Percentiles rank a stretch among this genome's conserved stretches.
Evolutionary conservation across 2,888 invertebrate genomes (phyloP).

Genomic region (Drosophila parthenogenetica): DNA sequence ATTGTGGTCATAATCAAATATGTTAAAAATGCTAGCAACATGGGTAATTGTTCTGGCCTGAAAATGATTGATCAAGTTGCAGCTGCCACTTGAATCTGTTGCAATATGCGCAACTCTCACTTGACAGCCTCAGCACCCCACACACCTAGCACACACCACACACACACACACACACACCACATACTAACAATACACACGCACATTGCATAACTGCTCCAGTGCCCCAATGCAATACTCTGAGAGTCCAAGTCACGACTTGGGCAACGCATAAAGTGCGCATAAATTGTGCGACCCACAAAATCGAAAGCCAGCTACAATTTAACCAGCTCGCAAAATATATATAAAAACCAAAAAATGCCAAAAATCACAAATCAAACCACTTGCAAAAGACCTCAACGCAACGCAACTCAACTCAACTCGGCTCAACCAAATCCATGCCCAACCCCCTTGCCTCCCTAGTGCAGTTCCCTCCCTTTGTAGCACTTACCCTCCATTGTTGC

Average conservation of each 20-base stretch:
- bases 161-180: slow-evolving; percentile 14
- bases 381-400: slow-evolving; percentile 43
- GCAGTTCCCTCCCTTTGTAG: slow-evolving; percentile 6
- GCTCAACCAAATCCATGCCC: neutral
- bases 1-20: slow-evolving; percentile 27
- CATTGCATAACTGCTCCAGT: slow-evolving; percentile 48
- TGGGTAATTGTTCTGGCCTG: slow-evolving; percentile 50
- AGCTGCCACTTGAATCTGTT: slow-evolving; percentile 41
- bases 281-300: slow-evolving; percentile 77
- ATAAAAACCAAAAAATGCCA: slow-evolving; percentile 26
- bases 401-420: neutral
- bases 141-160: slow-evolving; percentile 5
- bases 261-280: slow-evolving; percentile 73
- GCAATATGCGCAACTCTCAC: slow-evolving; percentile 58
- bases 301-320: slow-evolving; percentile 57
- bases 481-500: slow-evolving; percentile 37
- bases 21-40: slow-evolving; percentile 33
- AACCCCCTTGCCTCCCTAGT: neutral
- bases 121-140: slow-evolving; percentile 20
- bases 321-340: slow-evolving; percentile 39
- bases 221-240: slow-evolving; percentile 22
- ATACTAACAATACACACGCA: slow-evolving; percentile 21
- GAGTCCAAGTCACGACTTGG: slow-evolving; percentile 69
- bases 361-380: slow-evolving; percentile 62
- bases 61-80: slow-evolving; percentile 42